Percentiles rank a stretch among this genome's conserved stretches.
These are phyloP conservation scores for Epirrhoe tristata DNA, from an alignment of 2,888 invertebrate genomes.

Conservation along the genomic window DNA sequence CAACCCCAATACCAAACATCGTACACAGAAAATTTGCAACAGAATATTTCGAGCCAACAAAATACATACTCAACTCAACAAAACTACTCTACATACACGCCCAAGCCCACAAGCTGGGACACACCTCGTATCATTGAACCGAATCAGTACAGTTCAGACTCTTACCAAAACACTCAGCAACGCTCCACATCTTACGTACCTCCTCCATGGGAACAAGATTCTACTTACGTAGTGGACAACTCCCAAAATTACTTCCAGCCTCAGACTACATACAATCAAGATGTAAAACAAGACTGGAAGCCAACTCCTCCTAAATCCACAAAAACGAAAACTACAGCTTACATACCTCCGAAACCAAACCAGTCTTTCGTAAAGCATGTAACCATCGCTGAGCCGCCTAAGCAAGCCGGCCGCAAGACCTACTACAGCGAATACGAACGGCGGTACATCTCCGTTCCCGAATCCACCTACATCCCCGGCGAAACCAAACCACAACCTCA, in stretches of 20 bases:
- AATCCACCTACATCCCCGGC: slow-evolving; percentile 74
- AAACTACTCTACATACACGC: slow-evolving; percentile 54
- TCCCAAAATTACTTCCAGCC: slow-evolving; percentile 67
- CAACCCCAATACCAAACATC: slow-evolving; percentile 54
- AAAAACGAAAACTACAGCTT: slow-evolving; percentile 71
- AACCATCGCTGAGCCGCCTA: slow-evolving; percentile 59
- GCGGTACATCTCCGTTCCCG: slow-evolving; percentile 79
- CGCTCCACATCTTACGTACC: slow-evolving; percentile 76
- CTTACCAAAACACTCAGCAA: slow-evolving; percentile 68
- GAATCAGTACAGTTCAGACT: slow-evolving; percentile 67
- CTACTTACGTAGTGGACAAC: slow-evolving; percentile 65
- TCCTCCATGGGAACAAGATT: slow-evolving; percentile 81
- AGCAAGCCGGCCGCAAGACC: slow-evolving; percentile 73
- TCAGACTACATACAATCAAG: slow-evolving; percentile 52
- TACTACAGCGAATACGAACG: slow-evolving; percentile 82
- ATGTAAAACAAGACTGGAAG: slow-evolving; percentile 62
- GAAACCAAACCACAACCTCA: slow-evolving; percentile 76
- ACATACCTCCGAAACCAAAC: slow-evolving; percentile 79
- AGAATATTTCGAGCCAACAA: slow-evolving; percentile 53
- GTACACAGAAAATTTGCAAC: slow-evolving; percentile 61
- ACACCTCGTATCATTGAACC: slow-evolving; percentile 49
- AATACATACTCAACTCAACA: slow-evolving; percentile 11
- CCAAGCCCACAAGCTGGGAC: slow-evolving; percentile 68
- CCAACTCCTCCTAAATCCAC: slow-evolving; percentile 64
- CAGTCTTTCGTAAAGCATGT: slow-evolving; percentile 77